These are phyloP conservation scores for Eupsilia transversa DNA, from an alignment of 2,888 invertebrate genomes.

Conservation along the genomic window DNA sequence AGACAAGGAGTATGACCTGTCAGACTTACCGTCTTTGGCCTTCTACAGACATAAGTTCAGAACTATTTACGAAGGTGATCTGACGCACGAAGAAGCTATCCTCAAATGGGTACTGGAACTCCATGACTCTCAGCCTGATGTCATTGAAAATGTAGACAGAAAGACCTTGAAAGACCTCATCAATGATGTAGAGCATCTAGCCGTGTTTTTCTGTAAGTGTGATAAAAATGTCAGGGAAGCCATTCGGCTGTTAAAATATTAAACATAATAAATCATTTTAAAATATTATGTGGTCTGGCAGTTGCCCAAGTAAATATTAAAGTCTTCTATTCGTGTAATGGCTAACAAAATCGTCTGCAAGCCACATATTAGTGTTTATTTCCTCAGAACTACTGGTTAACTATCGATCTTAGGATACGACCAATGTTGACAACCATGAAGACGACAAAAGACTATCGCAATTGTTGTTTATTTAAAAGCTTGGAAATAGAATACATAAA, in stretches of 20 bases:
- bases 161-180: conserved; percentile 97
- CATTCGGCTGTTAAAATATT: conserved; percentile 37
- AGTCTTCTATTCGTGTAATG: conserved; percentile 34
- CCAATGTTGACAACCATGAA: not conserved
- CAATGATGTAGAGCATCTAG: conserved; percentile 97
- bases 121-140: conserved; percentile 95
- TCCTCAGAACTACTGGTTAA: conserved; percentile 4
- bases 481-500: not conserved
- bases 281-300: conserved; percentile 40
- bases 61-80: conserved; percentile 96
- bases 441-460: not conserved
- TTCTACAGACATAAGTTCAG: conserved; percentile 97
- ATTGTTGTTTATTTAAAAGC: not conserved
- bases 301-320: conserved; percentile 35
- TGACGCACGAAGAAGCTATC: conserved; percentile 97
- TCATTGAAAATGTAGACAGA: conserved; percentile 97
- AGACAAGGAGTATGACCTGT: conserved; percentile 96
- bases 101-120: conserved; percentile 97
- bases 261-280: conserved; percentile 47
- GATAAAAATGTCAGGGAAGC: conserved; percentile 13
- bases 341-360: conserved; percentile 14
- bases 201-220: conserved; percentile 96
- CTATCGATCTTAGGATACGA: conserved; percentile 15
- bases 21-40: conserved; percentile 95
- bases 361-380: conserved; percentile 28